Percentiles rank a stretch among this genome's conserved stretches.
Conservation (phyloP, 2,113 vertebrate species). For the Dolichotis patagonum region DNA sequence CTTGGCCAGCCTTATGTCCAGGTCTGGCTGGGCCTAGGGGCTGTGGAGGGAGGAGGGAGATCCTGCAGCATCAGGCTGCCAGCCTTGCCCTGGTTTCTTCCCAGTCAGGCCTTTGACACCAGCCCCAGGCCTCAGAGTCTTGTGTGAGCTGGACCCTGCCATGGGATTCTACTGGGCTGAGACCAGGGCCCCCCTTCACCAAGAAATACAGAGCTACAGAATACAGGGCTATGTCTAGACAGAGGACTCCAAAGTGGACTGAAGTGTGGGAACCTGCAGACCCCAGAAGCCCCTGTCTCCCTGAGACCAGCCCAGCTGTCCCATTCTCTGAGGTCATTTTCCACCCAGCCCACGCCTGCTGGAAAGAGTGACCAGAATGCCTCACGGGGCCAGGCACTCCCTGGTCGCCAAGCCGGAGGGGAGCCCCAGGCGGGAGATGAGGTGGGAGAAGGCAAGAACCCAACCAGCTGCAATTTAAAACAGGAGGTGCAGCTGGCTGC, state of each 20-base stretch:
- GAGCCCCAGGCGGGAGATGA: background rate
- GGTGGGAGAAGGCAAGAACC: background rate
- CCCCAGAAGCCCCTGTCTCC: background rate
- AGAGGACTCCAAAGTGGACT: background rate
- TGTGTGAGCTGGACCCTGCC: background rate
- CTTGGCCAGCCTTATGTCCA: background rate
- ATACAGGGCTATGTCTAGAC: background rate
- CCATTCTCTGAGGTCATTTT: constrained; percentile 73
- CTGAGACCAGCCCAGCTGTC: background rate
- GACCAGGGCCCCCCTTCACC: background rate
- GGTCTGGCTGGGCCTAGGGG: background rate
- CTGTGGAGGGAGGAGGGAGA: too few relatives aligned
- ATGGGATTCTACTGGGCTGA: background rate
- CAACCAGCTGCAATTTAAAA: constrained; percentile 48
- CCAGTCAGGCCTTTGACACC: background rate
- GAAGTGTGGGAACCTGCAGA: background rate
- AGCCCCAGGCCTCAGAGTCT: background rate
- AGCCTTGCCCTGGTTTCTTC: background rate
- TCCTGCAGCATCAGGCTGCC: background rate
- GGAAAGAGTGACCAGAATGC: constrained; percentile 50
- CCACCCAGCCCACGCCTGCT: constrained; percentile 34
- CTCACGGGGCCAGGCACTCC: background rate
- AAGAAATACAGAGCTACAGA: background rate
- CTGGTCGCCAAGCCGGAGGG: constrained; percentile 52
- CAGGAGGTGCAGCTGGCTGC: background rate